Base-by-base conservation (phyloP, 2,888 invertebrate genomes). In the Meghimatium bilineatum region DNA sequence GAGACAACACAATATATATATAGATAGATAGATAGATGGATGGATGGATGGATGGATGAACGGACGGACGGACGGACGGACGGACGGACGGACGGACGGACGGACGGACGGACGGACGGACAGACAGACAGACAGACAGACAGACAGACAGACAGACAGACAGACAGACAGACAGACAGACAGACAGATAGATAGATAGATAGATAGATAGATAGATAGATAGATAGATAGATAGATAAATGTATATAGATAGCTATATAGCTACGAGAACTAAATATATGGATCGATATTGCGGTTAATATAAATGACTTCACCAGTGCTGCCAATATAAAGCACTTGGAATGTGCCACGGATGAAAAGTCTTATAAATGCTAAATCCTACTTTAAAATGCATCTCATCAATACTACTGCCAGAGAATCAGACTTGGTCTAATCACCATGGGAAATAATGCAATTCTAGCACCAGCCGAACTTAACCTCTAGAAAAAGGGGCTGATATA, bases 71-170 rank as follows among this genome's bases (percentile, higher is more conserved):
- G n/a, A n/a, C n/a, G n/a, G n/a, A n/a, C n/a, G n/a, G n/a, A n/a
- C n/a, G 6, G 17, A 36, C 36, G 36, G 69, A 69, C 5, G 36
- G 69, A 69, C 5, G 8, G 69, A 69, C 36, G 17, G 76, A 60
- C 26, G 34, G 76, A 60, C 38, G 34, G 76, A 60, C 36, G 17
- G 76, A 36, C 60, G n/a, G n/a, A n/a, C n/a, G n/a, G n/a, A n/a
- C n/a, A n/a, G n/a, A n/a, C n/a, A n/a, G n/a, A n/a, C n/a, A 60
- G 60, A 77, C 56, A 76, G 76, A 76, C 34, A 60, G 76, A 76
- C n/a, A 60, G 76, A 76, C 60, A 60, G 76, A 76, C 60, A 34
- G 60, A 60, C 36, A 60, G 76, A 76, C 34, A 60, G 76, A 60
- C 34, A 60, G 17, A 63, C n/a, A 56, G 76, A 49, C 0, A 32